Conservation (phyloP, 2,113 vertebrate genomes). For the Chrysochloris asiatica region DNA sequence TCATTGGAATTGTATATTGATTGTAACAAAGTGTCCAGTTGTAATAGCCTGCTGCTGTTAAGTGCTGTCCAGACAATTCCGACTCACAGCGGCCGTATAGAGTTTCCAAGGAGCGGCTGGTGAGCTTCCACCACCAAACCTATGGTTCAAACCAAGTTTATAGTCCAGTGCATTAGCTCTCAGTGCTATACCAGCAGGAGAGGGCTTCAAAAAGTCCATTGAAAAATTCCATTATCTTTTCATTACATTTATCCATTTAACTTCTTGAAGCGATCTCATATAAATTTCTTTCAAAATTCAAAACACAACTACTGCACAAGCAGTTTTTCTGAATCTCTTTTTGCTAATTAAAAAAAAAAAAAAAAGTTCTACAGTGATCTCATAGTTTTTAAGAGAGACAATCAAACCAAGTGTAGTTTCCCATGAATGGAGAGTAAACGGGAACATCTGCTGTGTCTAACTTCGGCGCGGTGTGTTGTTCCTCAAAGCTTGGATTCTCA, state of each 20-base stretch:
- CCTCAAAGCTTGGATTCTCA: neutral
- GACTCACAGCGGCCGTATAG: no score
- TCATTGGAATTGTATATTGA: neutral
- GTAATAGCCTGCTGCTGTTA: no score
- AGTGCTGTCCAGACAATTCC: no score
- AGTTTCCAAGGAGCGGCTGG: no score
- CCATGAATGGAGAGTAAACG: neutral
- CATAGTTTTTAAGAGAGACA: neutral
- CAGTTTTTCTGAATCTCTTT: constrained; percentile 1
- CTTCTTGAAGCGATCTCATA: no score
- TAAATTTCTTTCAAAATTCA: neutral
- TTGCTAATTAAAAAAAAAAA: constrained; percentile 8
- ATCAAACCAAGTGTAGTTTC: neutral
- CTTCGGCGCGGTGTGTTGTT: neutral
- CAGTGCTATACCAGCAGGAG: no score
- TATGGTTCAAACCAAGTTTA: no score
- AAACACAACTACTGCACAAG: neutral
- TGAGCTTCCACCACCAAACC: no score
- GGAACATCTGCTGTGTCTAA: constrained; percentile 7
- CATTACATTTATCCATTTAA: no score
- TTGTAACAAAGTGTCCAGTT: neutral
- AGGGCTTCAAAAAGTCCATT: no score
- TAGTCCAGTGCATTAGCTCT: no score
- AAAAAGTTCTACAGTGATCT: constrained; percentile 36
- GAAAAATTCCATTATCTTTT: no score